Percentiles rank a stretch among this genome's conserved stretches.
These are phyloP conservation scores for Pseudanteris insignis DNA, from an alignment of 2,888 invertebrate species.

Conservation along the genomic window DNA sequence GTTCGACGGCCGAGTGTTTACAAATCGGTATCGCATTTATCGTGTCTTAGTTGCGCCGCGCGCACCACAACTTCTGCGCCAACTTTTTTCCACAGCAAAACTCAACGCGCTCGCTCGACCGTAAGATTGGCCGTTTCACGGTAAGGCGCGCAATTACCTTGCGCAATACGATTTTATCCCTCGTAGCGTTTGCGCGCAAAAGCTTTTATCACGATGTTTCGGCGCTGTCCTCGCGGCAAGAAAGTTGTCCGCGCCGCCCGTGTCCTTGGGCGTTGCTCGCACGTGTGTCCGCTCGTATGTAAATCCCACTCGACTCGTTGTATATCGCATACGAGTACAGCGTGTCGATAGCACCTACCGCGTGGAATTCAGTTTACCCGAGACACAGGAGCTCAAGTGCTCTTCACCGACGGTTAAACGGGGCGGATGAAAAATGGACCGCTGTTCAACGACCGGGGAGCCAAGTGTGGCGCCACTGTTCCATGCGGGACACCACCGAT, in stretches of 20 bases:
- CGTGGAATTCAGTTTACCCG: too few relatives aligned
- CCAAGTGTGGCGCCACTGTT: too few relatives aligned
- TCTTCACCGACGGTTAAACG: too few relatives aligned
- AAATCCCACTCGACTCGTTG: conserved; percentile 11
- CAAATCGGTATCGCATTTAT: conserved; percentile 28
- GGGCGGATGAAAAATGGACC: too few relatives aligned
- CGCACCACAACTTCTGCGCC: conserved; percentile 24
- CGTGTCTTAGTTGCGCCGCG: conserved; percentile 25
- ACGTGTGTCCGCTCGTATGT: conserved; percentile 24
- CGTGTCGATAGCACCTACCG: conserved; percentile 30
- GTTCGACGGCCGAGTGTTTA: conserved; percentile 19
- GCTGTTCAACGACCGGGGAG: too few relatives aligned
- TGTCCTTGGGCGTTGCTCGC: conserved; percentile 2
- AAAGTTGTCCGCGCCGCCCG: conserved; percentile 26
- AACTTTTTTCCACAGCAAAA: conserved; percentile 50
- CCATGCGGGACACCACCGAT: too few relatives aligned
- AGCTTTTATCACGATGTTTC: conserved; percentile 26
- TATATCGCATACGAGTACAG: conserved; percentile 30
- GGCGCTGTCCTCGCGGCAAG: conserved; percentile 27
- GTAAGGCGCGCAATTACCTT: conserved; percentile 56
- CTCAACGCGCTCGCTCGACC: conserved; percentile 45
- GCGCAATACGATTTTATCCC: conserved; percentile 51
- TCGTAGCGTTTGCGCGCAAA: conserved; percentile 15
- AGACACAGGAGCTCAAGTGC: too few relatives aligned
- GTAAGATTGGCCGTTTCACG: conserved; percentile 53